A percentile compares a stretch with the other conserved stretches of the same genome.
Conservation (phyloP, 2,797 vertebrate species). For the Epinephelus awoara region DNA sequence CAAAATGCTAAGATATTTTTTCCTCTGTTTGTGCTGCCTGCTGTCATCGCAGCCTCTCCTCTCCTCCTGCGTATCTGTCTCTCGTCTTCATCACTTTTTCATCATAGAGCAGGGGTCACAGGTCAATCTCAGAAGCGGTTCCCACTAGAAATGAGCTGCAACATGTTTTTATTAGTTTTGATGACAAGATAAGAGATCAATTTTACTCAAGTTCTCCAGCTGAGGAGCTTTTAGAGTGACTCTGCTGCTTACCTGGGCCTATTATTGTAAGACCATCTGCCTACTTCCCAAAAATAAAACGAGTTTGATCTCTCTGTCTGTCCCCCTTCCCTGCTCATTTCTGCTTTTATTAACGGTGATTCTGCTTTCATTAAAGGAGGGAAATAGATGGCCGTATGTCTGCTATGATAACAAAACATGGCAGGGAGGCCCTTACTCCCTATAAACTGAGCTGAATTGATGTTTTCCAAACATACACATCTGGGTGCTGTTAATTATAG, state of each 20-base stretch:
- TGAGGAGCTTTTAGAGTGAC: slow-evolving; percentile 32
- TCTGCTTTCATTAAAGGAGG: slow-evolving; percentile 14
- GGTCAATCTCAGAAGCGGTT: slow-evolving; percentile 3
- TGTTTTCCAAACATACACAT: slow-evolving; percentile 22
- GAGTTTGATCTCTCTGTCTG: slow-evolving; percentile 15
- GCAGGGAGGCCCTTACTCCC: too few relatives aligned
- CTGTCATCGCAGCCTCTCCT: not conserved
- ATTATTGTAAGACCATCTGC: slow-evolving; percentile 47
- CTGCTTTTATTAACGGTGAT: slow-evolving; percentile 23
- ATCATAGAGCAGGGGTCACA: not conserved
- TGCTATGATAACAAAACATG: slow-evolving; percentile 6
- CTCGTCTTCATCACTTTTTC: not conserved
- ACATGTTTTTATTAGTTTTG: slow-evolving; percentile 38
- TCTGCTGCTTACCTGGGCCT: slow-evolving; percentile 16
- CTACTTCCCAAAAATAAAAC: slow-evolving; percentile 25
- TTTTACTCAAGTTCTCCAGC: slow-evolving; percentile 6
- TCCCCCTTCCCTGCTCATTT: slow-evolving; percentile 10
- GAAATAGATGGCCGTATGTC: slow-evolving; percentile 15
- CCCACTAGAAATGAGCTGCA: slow-evolving; percentile 3
- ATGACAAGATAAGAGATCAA: slow-evolving; percentile 35
- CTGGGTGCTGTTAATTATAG: slow-evolving; percentile 26
- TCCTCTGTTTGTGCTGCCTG: not conserved
- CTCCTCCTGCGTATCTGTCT: not conserved
- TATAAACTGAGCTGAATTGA: not conserved
- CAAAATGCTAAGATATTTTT: not conserved